Base-by-base conservation (phyloP, 2,888 invertebrate genomes). In the Eupithecia insigniata region DNA sequence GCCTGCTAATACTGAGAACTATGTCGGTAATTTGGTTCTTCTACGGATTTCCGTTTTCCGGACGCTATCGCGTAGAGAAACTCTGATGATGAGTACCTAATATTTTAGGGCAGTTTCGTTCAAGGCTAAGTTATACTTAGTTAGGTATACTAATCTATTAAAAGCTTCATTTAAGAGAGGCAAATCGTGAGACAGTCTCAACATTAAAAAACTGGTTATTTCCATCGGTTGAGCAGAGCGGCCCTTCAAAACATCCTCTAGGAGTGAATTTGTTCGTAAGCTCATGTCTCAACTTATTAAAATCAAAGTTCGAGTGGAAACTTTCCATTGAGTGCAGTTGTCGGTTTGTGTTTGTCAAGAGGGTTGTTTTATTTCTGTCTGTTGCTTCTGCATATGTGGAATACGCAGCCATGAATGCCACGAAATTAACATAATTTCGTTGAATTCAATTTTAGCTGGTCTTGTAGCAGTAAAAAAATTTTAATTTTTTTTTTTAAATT, bases 121-220 rank as follows among this genome's bases (percentile, higher is more conserved):
- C 16, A 18, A 39, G 43, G 18, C n/a, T 46, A n/a, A 46, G n/a
- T 39, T 39, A 43, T 43, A n/a, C n/a, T n/a, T 43, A 43, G 1
- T 10, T 6, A 43, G 6, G n/a, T n/a, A 6, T 43, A 46, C 46
- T 7, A n/a, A n/a, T 1, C 8, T 0, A 6, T n/a, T 10, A 34
- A n/a, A 68, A 65, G 62, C 58, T 60, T 72, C 8, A 69, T 55
- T 62, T 69, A 55, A 73, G 76, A 77, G 75, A 76, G 78, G 78
- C 71, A 80, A 82, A 76, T 77, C 74, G 81, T 81, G 80, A 79
- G 79, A 80, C 77, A 72, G 79, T 80, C 80, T 73, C 79, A 78
- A 84, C 83, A 82, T 85, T 86, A 87, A 87, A 87, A 87, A 87
- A 85, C 83, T 81, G 86, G 90, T 91, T 92, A 92, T 92, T 92